Conservation (phyloP, 2,888 invertebrate species). For the Melangyna quadrimaculata region DNA sequence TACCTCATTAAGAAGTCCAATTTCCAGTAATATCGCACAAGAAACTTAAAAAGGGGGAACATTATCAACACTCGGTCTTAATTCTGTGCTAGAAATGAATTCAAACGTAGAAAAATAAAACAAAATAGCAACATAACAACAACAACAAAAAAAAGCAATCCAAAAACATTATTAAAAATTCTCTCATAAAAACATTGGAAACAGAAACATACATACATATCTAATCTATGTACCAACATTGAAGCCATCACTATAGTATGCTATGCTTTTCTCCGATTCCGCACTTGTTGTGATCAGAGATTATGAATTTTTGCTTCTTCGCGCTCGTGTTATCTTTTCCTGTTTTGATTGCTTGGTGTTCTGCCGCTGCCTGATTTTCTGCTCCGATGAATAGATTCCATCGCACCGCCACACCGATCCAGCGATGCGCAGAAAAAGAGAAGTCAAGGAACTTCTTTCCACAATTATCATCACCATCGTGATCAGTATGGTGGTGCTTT, state of each 20-base stretch:
- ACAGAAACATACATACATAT: neutral
- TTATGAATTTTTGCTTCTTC: conserved; percentile 63
- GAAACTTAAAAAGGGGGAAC: conserved; percentile 37
- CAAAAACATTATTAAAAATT: conserved; percentile 55
- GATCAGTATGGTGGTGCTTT: conserved; percentile 50
- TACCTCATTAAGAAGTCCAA: conserved; percentile 70
- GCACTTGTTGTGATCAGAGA: conserved; percentile 68
- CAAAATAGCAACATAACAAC: neutral
- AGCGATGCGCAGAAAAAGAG: conserved; percentile 67
- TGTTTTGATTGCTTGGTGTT: conserved; percentile 27
- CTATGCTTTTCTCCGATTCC: conserved; percentile 60
- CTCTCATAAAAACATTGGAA: conserved; percentile 48
- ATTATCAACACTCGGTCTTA: conserved; percentile 52
- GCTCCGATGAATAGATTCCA: conserved; percentile 77
- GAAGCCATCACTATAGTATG: conserved; percentile 18
- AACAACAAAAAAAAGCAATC: conserved; percentile 5
- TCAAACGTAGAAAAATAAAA: conserved; percentile 48
- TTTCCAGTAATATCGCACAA: conserved; percentile 61
- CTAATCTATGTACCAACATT: conserved; percentile 4
- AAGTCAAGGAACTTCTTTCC: conserved; percentile 70
- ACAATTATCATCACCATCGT: neutral
- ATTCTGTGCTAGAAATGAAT: conserved; percentile 61
- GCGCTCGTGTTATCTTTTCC: conserved; percentile 40
- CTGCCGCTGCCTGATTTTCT: conserved; percentile 77
- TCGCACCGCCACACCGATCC: no score